Conservation (phyloP, 2,888 invertebrate genomes). For the Heliothis peltigera region DNA sequence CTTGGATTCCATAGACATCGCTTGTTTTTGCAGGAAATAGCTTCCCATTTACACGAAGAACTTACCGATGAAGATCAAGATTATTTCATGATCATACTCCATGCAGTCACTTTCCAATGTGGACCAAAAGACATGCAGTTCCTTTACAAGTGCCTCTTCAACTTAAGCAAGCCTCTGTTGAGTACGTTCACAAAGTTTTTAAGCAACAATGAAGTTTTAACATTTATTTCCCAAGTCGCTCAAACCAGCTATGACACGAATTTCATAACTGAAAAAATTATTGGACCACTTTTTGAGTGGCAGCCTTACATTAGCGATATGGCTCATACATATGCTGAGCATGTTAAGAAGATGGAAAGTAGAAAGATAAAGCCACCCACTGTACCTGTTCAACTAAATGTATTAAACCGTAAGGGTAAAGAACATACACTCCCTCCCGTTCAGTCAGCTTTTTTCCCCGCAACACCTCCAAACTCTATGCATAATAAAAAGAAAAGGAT, state of each 20-base stretch:
- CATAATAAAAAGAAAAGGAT: conserved; percentile 71
- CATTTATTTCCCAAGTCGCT: conserved; percentile 83
- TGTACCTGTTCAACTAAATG: conserved; percentile 77
- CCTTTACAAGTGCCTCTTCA: conserved; percentile 83
- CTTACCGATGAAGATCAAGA: conserved; percentile 77
- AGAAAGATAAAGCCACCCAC: conserved; percentile 77
- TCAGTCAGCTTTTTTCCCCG: conserved; percentile 55
- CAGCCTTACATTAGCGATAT: conserved; percentile 85
- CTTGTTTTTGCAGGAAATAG: conserved; percentile 73
- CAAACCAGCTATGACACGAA: conserved; percentile 85
- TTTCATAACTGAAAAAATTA: conserved; percentile 86
- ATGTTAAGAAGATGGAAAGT: conserved; percentile 74
- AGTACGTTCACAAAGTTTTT: conserved; percentile 81
- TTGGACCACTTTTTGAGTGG: conserved; percentile 85
- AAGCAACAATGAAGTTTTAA: conserved; percentile 82
- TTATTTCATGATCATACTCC: conserved; percentile 78
- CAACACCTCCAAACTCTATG: conserved; percentile 75
- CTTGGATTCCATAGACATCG: conserved; percentile 79
- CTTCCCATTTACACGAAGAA: conserved; percentile 72
- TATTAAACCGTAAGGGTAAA: conserved; percentile 75
- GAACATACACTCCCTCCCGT: conserved; percentile 31
- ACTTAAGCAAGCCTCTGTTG: conserved; percentile 80
- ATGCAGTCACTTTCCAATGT: conserved; percentile 79
- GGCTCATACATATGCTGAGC: conserved; percentile 77
- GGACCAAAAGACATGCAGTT: conserved; percentile 72